Conservation (phyloP, 1,140 invertebrate species). For the Holcopasites calliopsidis region DNA sequence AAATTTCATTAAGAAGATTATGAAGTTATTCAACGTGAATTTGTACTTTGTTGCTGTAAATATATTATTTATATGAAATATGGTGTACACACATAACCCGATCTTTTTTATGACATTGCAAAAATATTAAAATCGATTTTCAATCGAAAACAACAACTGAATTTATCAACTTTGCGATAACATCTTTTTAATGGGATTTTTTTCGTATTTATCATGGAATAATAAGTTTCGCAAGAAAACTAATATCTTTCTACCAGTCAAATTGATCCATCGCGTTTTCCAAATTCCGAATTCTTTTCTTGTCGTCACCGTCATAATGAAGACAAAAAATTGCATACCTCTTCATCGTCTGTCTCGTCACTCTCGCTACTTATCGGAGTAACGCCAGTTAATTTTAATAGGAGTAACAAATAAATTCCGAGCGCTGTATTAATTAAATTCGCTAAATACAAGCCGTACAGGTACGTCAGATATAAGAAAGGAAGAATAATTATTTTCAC, state of each 20-base stretch:
- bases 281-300: not conserved
- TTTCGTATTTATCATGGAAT: not conserved
- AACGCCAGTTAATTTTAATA: conserved; percentile 11
- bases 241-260: no score
- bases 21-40: not conserved
- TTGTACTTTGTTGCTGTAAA: not conserved
- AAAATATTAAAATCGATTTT: no score
- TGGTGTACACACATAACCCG: no score
- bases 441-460: conserved; percentile 44
- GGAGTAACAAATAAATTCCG: conserved; percentile 22
- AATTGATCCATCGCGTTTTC: not conserved
- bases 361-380: not conserved
- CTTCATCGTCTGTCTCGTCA: not conserved
- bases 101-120: no score
- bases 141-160: not conserved
- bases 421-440: conserved; percentile 22
- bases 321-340: conserved; percentile 26
- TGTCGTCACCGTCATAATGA: not conserved
- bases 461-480: conserved; percentile 43
- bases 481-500: conserved; percentile 52
- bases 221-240: no score
- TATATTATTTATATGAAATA: no score
- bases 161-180: not conserved
- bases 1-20: no score
- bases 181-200: not conserved